Conservation (phyloP, 2,888 invertebrate genomes). For the Allolobophora icterica region DNA sequence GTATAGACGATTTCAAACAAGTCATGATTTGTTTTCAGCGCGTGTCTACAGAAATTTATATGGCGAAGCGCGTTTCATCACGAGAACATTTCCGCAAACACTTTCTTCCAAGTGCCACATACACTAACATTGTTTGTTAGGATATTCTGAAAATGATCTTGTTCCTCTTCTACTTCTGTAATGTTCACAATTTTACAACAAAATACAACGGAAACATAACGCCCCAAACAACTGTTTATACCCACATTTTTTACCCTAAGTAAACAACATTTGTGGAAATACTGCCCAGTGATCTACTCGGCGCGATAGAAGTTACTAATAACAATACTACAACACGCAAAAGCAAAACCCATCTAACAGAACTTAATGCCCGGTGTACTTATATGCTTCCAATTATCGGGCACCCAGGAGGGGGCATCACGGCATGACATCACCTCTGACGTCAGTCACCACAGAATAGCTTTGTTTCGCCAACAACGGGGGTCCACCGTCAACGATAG, state of each 20-base stretch:
- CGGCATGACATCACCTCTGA: background rate
- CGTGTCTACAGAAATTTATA: too few species aligned
- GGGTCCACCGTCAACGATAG: background rate
- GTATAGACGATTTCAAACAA: too few species aligned
- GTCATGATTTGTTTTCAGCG: too few species aligned
- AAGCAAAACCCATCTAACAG: background rate
- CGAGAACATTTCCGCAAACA: too few species aligned
- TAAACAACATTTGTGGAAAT: too few species aligned
- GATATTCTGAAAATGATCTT: too few species aligned
- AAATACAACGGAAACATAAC: background rate
- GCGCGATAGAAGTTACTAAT: too few species aligned
- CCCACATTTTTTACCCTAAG: background rate
- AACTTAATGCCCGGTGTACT: background rate
- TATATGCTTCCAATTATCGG: background rate
- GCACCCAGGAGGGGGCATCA: background rate
- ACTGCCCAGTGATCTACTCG: background rate
- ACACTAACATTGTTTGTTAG: too few species aligned
- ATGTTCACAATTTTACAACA: background rate
- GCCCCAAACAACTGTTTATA: background rate
- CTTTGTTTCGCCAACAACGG: background rate
- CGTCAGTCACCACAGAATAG: constrained; percentile 17
- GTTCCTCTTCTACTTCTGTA: background rate
- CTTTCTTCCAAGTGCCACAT: too few species aligned
- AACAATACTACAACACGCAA: background rate
- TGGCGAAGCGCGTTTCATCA: too few species aligned